A percentile compares a stretch with the other conserved stretches of the same genome.
Evolutionary conservation across 2,888 invertebrate genomes (phyloP).

Genomic region (Hypena proboscidalis): DNA sequence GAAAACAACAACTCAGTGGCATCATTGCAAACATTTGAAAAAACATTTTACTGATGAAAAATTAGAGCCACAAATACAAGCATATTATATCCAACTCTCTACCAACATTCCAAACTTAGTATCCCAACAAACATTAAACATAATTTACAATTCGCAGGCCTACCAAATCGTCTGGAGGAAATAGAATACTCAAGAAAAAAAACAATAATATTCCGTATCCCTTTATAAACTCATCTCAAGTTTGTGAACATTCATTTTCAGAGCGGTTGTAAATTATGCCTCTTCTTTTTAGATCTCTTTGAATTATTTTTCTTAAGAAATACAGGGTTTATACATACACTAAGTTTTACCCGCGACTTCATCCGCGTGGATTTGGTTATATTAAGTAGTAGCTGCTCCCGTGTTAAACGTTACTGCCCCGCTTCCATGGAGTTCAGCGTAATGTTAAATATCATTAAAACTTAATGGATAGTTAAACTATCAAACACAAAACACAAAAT

Average conservation of each 20-base stretch:
- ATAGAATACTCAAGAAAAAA: conserved; percentile 32
- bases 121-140: conserved; percentile 34
- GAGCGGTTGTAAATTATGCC: conserved; percentile 37
- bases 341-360: too few relatives aligned
- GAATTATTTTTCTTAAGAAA: conserved; percentile 37
- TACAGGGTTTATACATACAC: too few relatives aligned
- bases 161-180: conserved; percentile 34
- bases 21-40: too few relatives aligned
- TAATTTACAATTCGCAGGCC: conserved; percentile 44
- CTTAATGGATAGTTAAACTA: too few relatives aligned
- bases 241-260: conserved; percentile 42
- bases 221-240: conserved; percentile 42
- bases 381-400: too few relatives aligned
- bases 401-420: too few relatives aligned
- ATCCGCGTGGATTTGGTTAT: too few relatives aligned
- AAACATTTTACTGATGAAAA: too few relatives aligned
- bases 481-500: too few relatives aligned
- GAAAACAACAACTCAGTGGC: too few relatives aligned
- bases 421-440: too few relatives aligned
- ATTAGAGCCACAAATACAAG: conserved; percentile 5
- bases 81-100: conserved; percentile 18
- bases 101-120: conserved; percentile 25
- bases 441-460: too few relatives aligned
- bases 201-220: conserved; percentile 42
- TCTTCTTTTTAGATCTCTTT: conserved; percentile 16